These are phyloP conservation scores for Myodes glareolus DNA, from an alignment of 2,113 vertebrate genomes.

Conservation along the genomic window DNA sequence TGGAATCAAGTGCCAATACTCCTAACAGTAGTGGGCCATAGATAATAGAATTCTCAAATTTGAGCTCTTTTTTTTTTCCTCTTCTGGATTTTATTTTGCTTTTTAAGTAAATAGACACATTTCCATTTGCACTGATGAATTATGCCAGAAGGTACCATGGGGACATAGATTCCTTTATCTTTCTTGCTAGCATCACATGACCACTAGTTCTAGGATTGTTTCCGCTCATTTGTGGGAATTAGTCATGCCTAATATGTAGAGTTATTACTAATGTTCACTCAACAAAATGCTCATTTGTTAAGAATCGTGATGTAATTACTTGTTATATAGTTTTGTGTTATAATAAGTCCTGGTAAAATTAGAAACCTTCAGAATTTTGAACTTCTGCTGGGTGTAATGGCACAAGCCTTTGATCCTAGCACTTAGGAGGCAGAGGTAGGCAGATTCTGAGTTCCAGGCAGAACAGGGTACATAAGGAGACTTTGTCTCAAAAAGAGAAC, in stretches of 20 bases:
- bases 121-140: neutral
- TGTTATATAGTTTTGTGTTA: neutral
- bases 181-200: neutral
- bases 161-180: neutral
- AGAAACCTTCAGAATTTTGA: neutral
- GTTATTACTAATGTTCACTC: neutral
- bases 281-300: neutral
- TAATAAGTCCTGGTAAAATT: neutral
- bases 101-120: neutral
- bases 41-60: neutral
- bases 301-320: neutral
- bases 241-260: neutral
- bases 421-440: neutral
- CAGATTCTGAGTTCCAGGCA: neutral
- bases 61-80: neutral
- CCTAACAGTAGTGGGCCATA: neutral
- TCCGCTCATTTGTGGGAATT: neutral
- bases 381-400: neutral
- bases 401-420: neutral
- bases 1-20: neutral
- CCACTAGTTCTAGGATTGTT: neutral
- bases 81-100: neutral
- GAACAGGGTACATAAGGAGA: neutral
- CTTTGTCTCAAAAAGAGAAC: neutral
- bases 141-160: neutral